These are phyloP conservation scores for Pedicia rivosa DNA, from an alignment of 2,888 invertebrate genomes.

Conservation along the genomic window DNA sequence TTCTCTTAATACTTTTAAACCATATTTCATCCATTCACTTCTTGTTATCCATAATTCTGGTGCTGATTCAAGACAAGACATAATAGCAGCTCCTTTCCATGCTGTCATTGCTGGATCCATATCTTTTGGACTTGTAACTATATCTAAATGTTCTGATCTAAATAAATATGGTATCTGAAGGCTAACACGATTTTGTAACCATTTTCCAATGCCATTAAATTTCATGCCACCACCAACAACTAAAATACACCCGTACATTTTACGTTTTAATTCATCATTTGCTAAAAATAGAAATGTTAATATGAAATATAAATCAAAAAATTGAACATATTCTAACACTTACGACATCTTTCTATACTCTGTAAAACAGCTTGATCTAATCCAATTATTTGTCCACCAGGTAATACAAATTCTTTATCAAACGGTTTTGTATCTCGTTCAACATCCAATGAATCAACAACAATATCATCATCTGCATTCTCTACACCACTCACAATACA, in stretches of 20 bases:
- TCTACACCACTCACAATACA: conserved; percentile 26
- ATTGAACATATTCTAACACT: no score
- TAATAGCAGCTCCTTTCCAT: conserved; percentile 90
- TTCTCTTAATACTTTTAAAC: conserved; percentile 73
- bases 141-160: conserved; percentile 69
- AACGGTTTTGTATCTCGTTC: conserved; percentile 30
- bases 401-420: conserved; percentile 50
- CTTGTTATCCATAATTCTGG: conserved; percentile 83
- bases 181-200: conserved; percentile 76
- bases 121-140: conserved; percentile 80
- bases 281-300: conserved; percentile 29
- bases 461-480: conserved; percentile 53
- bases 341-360: conserved; percentile 78
- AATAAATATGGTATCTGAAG: conserved; percentile 68
- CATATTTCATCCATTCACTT: conserved; percentile 72
- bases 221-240: conserved; percentile 88
- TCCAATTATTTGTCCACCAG: conserved; percentile 66
- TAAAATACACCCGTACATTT: conserved; percentile 86
- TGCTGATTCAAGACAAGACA: conserved; percentile 85
- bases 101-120: conserved; percentile 80
- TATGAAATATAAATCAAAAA: no score
- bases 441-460: conserved; percentile 45
- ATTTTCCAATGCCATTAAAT: conserved; percentile 65
- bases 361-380: conserved; percentile 83
- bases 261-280: conserved; percentile 75